Percentiles rank a stretch among this genome's conserved stretches.
Conservation (phyloP, 2,113 vertebrate genomes). For the Neolamprologus tretocephalus region DNA sequence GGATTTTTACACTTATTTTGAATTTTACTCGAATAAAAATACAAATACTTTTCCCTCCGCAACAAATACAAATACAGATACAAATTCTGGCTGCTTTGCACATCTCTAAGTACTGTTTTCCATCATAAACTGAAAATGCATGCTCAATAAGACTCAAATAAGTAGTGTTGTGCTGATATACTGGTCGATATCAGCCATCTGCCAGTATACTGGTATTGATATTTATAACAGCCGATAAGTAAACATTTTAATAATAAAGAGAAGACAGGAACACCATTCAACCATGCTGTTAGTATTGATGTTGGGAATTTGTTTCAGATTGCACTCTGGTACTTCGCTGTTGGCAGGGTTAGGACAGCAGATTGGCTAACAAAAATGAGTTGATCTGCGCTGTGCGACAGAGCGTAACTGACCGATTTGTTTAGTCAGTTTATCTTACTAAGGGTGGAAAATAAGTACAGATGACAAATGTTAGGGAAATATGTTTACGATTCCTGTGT, state of each 20-base stretch:
- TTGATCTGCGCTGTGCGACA: accelerated
- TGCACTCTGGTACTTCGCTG: background rate
- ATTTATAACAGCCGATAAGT: background rate
- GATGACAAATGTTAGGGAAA: background rate
- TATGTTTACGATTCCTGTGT: background rate
- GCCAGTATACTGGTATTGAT: background rate
- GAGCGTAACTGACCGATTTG: background rate
- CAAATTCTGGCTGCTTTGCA: background rate
- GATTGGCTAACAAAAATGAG: background rate
- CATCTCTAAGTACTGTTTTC: background rate
- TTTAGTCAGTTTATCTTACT: background rate
- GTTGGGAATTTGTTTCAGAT: background rate
- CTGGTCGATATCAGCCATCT: background rate
- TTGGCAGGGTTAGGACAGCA: background rate
- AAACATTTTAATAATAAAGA: background rate
- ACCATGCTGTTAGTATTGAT: background rate
- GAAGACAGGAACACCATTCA: background rate
- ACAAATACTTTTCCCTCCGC: background rate
- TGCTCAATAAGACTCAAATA: background rate
- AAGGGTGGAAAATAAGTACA: background rate
- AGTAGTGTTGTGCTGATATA: background rate
- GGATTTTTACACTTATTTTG: background rate
- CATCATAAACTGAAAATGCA: background rate
- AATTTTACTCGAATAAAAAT: background rate
- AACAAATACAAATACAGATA: background rate